Base-by-base conservation (phyloP, 1,140 invertebrate genomes). In the Eueides isabella region DNA sequence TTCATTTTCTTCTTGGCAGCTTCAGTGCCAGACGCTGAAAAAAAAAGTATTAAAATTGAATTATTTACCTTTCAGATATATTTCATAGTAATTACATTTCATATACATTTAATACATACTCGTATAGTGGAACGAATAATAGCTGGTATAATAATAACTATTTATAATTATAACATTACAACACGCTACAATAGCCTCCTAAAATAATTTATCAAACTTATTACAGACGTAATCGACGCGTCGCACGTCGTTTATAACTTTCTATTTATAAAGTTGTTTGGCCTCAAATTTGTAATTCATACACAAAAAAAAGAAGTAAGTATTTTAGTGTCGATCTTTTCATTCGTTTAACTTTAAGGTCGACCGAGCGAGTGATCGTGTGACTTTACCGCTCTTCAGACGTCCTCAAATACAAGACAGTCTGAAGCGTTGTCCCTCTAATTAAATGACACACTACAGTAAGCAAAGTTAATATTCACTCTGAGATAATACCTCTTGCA, bases 1-100 rank as follows among this genome's bases (percentile, higher is more conserved):
- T 95, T 94, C 92, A 95, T 95, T 87, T 96, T 96, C 87, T 96
- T 96, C 86, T 96, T 96, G 7, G 81, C 64, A 16, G 81, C 67
- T 16, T 87, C 81, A 61, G 86, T 76, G 63, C 88, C 90, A 61
- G 83, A 66, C 72, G 79, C 82, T 84, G 94, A 91, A 91, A 95
- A 44, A 29, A 55, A 26, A 3, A 55, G n/a, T 23, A 23, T 23
- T 12, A 23, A 55, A 9, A 23, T 55, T 5, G 35, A 38, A 38
- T 38, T 9, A 38, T 38, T 38, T 38, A 31, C 3, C 3, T 31
- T 31, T 31, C 31, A 31, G n/a, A n/a, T n/a, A n/a, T n/a, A n/a
- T n/a, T n/a, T 38, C 14, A 38, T 9, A 7, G n/a, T n/a, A n/a
- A n/a, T 48, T 19, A 48, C 19, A 6, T 19, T 48, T 48, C n/a